Conservation (phyloP, 2,888 invertebrate genomes). For the Phoenoteleia sp. region DNA sequence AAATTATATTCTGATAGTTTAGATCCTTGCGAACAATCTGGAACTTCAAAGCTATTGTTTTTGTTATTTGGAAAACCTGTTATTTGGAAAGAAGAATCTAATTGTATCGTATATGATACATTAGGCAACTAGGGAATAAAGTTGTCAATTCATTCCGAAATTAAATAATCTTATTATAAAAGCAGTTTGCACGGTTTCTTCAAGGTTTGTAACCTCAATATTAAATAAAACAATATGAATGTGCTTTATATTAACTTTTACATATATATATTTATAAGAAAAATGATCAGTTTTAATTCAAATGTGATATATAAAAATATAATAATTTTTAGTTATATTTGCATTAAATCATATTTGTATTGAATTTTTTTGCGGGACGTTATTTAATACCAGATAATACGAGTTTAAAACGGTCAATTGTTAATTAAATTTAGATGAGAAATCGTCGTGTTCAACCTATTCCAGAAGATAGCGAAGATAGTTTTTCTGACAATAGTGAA, state of each 20-base stretch:
- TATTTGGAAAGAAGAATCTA: constrained; percentile 42
- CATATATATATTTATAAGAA: constrained; percentile 27
- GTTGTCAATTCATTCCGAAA: constrained; percentile 16
- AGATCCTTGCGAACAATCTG: constrained; percentile 36
- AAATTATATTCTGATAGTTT: constrained; percentile 38
- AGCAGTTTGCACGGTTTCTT: constrained; percentile 32
- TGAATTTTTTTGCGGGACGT: constrained; percentile 27
- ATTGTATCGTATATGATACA: constrained; percentile 30
- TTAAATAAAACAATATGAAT: constrained; percentile 33
- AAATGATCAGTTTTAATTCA: constrained; percentile 35
- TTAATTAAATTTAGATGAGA: constrained; percentile 44
- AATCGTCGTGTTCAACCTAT: constrained; percentile 31
- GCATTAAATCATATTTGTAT: constrained; percentile 36
- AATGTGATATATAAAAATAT: constrained; percentile 38
- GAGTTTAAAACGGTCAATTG: constrained; percentile 29
- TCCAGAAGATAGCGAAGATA: constrained; percentile 34
- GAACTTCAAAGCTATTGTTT: constrained; percentile 36
- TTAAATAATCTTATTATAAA: constrained; percentile 32
- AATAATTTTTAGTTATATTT: constrained; percentile 32
- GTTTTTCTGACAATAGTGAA: constrained; percentile 35
- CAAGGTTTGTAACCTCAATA: constrained; percentile 33
- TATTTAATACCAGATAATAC: constrained; percentile 37
- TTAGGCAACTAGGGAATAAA: constrained; percentile 27
- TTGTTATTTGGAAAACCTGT: constrained; percentile 36
- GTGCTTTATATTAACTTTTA: constrained; percentile 28